These are phyloP conservation scores for Porites evermanni DNA, from an alignment of 92 coral and sea anemone genomes.

Conservation along the genomic window DNA sequence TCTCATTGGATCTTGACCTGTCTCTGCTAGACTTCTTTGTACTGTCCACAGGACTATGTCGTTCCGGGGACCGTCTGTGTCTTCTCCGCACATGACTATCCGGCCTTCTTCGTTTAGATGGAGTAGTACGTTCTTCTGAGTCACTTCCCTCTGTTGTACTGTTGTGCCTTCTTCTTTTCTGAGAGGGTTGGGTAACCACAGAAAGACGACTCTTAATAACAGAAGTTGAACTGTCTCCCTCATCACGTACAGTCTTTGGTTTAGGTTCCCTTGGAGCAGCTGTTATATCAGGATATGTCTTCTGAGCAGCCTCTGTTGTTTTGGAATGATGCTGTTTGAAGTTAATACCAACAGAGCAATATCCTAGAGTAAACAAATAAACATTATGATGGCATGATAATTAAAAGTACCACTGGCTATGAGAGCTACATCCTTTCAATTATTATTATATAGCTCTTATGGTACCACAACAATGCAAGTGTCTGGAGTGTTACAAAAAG, in stretches of 20 bases:
- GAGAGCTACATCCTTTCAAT: no score
- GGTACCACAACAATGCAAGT: no score
- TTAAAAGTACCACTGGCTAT: no score
- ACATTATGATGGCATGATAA: neutral
- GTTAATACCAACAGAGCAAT: conserved; percentile 27
- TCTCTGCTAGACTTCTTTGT: conserved; percentile 5
- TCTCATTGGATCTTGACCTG: neutral
- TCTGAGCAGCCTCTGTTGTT: neutral
- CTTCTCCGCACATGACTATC: neutral
- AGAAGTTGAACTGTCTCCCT: conserved; percentile 12
- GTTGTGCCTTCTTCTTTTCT: neutral
- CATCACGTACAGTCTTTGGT: neutral
- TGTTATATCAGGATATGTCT: neutral
- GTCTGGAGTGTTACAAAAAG: no score
- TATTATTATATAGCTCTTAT: no score
- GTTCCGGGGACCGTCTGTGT: conserved; percentile 1
- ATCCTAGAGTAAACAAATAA: neutral
- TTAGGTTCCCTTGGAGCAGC: neutral
- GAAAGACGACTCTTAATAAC: neutral
- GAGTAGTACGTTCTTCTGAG: neutral
- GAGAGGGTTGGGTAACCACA: neutral
- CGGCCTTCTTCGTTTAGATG: neutral
- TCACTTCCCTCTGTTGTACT: neutral
- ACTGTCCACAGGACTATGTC: neutral
- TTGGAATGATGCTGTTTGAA: conserved; percentile 10